Base-by-base conservation (phyloP, 92 coral and sea anemone species). In the Blastomussa wellsi region DNA sequence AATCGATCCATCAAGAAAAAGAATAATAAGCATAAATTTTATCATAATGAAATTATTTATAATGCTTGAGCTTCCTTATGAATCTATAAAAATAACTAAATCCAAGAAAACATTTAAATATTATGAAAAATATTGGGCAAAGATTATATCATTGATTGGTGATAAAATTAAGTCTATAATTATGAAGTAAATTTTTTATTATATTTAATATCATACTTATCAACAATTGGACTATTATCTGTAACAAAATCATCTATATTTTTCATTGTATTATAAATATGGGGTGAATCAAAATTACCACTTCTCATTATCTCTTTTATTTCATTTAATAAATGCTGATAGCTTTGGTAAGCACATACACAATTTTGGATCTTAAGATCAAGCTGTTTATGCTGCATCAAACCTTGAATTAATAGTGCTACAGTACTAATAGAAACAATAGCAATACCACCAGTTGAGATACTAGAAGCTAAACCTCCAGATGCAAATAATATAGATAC, bases 361-460 rank as follows among this genome's bases (percentile, higher is more conserved):
- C 79, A 76, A 49, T 76, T 49, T 32, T 76, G 62, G 3, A 76
- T 51, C 14, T 76, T 76, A 1, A 76, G 26, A 76, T 76, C 79
- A 13, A 76, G 79, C 7, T 13, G 4, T 20, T 76, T 28, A 48
- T 76, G 64, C 1, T 29, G 5, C 79, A 76, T 76, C 37, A n/a
- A 76, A 11, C 79, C 64, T 33, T 49, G 62, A 16, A 76, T 76
- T 39, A 76, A 16, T 11, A 76, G 20, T 13, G 79, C 24, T 11
- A 26, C 42, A 24, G 65, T 76, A 29, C 41, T 28, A 0, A 76
- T 76, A 2, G 62, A 42, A 76, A 76, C 64, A 14, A 76, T 12
- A 28, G 6, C 2, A 48, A 76, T 26, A 0, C 79, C 79, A 2
- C 64, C 62, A 0, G 79, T 48, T 13, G 26, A 26, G 2, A 76